These are phyloP conservation scores for Bos javanicus DNA, from an alignment of 2,113 vertebrate species.

Conservation along the genomic window DNA sequence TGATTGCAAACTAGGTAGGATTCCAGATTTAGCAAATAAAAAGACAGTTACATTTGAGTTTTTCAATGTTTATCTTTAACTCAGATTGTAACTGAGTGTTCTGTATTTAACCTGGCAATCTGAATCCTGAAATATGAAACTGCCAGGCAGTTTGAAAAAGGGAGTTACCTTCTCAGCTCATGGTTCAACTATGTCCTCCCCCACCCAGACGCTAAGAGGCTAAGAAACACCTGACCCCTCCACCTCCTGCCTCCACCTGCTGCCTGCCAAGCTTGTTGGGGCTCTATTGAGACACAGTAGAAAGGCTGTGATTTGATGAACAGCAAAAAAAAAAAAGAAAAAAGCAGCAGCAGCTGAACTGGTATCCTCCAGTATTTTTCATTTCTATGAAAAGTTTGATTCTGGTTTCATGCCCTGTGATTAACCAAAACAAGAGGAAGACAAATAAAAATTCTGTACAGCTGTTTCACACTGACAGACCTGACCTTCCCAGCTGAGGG, in stretches of 20 bases:
- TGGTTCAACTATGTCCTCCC: not conserved
- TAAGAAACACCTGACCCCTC: conserved; percentile 13
- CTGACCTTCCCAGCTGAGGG: conserved; percentile 91
- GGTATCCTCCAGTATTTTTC: conserved; percentile 61
- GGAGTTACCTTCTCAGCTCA: not conserved
- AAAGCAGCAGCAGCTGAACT: conserved; percentile 45
- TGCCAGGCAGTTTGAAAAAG: not conserved
- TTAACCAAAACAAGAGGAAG: conserved; percentile 80
- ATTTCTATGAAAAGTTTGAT: conserved; percentile 73
- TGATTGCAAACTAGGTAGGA: not conserved
- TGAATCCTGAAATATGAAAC: not conserved
- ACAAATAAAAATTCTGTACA: conserved; percentile 83
- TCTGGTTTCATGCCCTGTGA: conserved; percentile 76
- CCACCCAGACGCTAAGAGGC: not conserved
- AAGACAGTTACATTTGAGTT: conserved; percentile 27
- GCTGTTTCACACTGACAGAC: conserved; percentile 86
- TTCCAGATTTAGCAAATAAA: conserved; percentile 17
- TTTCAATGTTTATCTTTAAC: not conserved
- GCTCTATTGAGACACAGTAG: conserved; percentile 35
- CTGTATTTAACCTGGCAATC: not conserved
- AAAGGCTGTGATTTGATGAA: conserved; percentile 59
- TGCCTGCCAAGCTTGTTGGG: not conserved
- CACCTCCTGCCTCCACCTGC: not conserved
- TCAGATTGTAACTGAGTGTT: not conserved
- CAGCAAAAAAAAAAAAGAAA: not conserved